Evolutionary conservation across 2,113 vertebrate genomes (phyloP), one percentile per base, ranked within the genome.

Genomic region (Bambusicola thoracicus): DNA sequence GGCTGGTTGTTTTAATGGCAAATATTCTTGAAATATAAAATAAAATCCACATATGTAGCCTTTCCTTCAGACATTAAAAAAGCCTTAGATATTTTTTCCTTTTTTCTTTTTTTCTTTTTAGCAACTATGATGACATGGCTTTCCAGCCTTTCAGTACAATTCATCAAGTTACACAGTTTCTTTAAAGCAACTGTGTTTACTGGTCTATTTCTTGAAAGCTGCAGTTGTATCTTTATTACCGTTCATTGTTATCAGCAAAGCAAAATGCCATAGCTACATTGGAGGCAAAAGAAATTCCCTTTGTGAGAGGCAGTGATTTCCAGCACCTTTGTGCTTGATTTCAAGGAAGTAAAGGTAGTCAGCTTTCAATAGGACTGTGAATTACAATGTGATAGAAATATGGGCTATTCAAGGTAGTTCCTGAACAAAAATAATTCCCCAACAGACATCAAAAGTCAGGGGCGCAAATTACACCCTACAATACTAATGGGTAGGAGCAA

Each of bases 191-290:
- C 13, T 5, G 29, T 46, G 20, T 87, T 94, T 82, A 81, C 48
- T 58, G 43, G 44, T 84, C 36, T 87, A 53, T 87, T 61, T 82
- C 61, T 78, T 78, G 77, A 95, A 75, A 65, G 30, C 77, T 85
- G 67, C 55, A 80, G 63, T 55, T 87, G 55, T 69, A 77, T 85
- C 89, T 95, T 92, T 94, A 85, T 90, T 69, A 80, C 49, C 49
- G 11, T 87, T 73, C 78, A 48, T 79, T 85, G 59, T 80, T 91
- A 87, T 14, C 25, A 2, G 78, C 7, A 46, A 92, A 89, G 48
- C 55, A 90, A 96, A 95, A 95, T 82, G 84, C 51, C 72, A 91
- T 9, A 62, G 66, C 58, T 73, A 49, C 5, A 3, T 79, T 41
- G 62, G 49, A 87, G 55, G 89, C 6, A 62, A 82, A 94, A 68